These are phyloP conservation scores for Papilio machaon DNA, from an alignment of 1,140 invertebrate genomes.

Conservation along the genomic window DNA sequence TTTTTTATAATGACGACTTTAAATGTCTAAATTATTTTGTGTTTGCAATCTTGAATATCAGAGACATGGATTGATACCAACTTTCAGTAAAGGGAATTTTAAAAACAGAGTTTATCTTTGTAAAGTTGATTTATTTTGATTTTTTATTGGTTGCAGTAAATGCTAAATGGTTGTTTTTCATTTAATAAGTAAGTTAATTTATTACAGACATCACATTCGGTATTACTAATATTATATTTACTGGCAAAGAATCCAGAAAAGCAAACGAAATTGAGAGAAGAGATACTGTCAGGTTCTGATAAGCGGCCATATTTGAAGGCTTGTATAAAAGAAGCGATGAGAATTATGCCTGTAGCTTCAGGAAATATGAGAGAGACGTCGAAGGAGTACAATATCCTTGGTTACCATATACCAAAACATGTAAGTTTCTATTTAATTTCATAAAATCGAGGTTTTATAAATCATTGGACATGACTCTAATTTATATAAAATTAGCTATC, in stretches of 20 bases:
- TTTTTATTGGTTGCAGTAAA: background rate
- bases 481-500: too few species aligned
- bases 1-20: too few species aligned
- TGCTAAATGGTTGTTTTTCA: slow-evolving; percentile 38
- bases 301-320: slow-evolving; percentile 85
- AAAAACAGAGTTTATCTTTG: too few species aligned
- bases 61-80: too few species aligned
- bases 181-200: slow-evolving; percentile 34
- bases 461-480: background rate
- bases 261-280: slow-evolving; percentile 86
- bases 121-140: too few species aligned
- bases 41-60: too few species aligned
- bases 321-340: slow-evolving; percentile 85
- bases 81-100: too few species aligned
- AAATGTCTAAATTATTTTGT: too few species aligned
- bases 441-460: background rate
- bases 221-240: slow-evolving; percentile 82
- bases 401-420: slow-evolving; percentile 83
- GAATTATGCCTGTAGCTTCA: slow-evolving; percentile 81
- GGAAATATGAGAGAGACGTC: slow-evolving; percentile 79
- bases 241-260: slow-evolving; percentile 84
- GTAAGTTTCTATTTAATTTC: slow-evolving; percentile 64
- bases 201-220: slow-evolving; percentile 66
- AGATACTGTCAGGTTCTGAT: slow-evolving; percentile 78
- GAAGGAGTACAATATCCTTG: slow-evolving; percentile 82